Evolutionary conservation across 1,140 invertebrate genomes (phyloP), one percentile per base, ranked within the genome.

Genomic region (Thaumetopoea pityocampa): DNA sequence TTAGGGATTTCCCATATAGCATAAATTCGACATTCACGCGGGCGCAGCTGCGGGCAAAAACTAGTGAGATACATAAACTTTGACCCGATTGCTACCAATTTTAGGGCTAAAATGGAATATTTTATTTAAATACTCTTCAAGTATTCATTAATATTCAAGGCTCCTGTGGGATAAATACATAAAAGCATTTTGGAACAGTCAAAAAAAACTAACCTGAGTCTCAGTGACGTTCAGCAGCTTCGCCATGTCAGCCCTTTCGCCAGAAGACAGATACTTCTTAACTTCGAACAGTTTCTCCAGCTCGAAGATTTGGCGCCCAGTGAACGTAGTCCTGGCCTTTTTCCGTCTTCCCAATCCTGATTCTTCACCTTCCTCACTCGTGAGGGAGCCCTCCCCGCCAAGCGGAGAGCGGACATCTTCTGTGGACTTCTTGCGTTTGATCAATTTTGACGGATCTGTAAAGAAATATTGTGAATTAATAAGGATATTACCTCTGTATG

Each of bases 221-320:
- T 98, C 96, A 4, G 96, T 98, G 40, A 98, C 96, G 70, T 95
- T 96, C 11, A 98, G 88, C 26, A 97, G 84, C 63, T 95, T 95
- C 7, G 96, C 96, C 94, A 98, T 96, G 59, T 97, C 96, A 7
- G 95, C 92, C 50, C 96, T 85, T 78, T 98, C 96, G 29, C 93
- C 96, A n/a, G 95, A 97, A 50, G 94, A 97, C 32, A 98, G 88
- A 85, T 98, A 98, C 84, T 98, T 98, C 87, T 98, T 98, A 36
- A 94, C 88, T 84, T 98, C 96, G 72, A 98, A 98, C 83, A 97
- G 92, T 72, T 96, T 95, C 85, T 98, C 96, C 68, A 98, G 85
- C 84, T 98, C 96, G 85, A 97, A 98, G 69, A 98, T 98, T 87
- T 98, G 96, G 30, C 95, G 78, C 1, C 96, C 96, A 0, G 96